Percentiles rank a stretch among this genome's conserved stretches.
Conservation (phyloP, 2,797 vertebrate genomes). For the Avahi laniger region DNA sequence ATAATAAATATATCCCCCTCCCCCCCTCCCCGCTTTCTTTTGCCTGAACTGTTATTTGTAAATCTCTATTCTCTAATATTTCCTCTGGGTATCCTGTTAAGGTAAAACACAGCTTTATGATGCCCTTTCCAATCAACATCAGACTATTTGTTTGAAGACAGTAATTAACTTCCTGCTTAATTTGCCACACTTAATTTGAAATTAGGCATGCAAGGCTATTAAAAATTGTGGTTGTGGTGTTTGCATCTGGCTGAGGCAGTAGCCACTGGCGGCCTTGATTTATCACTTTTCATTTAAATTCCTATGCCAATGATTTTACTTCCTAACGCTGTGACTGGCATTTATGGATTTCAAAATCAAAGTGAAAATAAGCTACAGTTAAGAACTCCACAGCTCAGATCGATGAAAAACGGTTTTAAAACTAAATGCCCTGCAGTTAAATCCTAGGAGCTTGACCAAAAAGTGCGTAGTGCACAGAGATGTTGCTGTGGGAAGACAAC, state of each 20-base stretch:
- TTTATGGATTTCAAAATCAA: slow-evolving; percentile 83
- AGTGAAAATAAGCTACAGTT: slow-evolving; percentile 82
- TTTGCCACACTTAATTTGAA: slow-evolving; percentile 89
- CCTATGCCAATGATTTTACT: slow-evolving; percentile 74
- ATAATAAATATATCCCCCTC: slow-evolving; percentile 31
- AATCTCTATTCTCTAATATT: slow-evolving; percentile 76
- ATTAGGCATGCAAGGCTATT: slow-evolving; percentile 72
- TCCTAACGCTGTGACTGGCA: slow-evolving; percentile 79
- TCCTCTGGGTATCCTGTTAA: slow-evolving; percentile 70
- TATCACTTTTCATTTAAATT: slow-evolving; percentile 83
- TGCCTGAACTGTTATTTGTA: slow-evolving; percentile 81
- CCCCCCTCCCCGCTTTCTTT: slow-evolving; percentile 14
- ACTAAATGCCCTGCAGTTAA: slow-evolving; percentile 67
- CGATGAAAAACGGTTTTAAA: slow-evolving; percentile 79
- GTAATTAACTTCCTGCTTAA: slow-evolving; percentile 88
- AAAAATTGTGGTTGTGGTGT: slow-evolving; percentile 59
- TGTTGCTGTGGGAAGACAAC: slow-evolving; percentile 47
- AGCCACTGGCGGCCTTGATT: slow-evolving; percentile 77
- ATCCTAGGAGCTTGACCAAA: slow-evolving; percentile 76
- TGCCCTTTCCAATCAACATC: slow-evolving; percentile 86
- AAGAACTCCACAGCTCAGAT: slow-evolving; percentile 80
- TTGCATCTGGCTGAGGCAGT: slow-evolving; percentile 68
- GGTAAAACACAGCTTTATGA: slow-evolving; percentile 82
- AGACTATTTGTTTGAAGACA: slow-evolving; percentile 85
- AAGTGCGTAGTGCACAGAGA: slow-evolving; percentile 71